A percentile compares a stretch with the other conserved stretches of the same genome.
Conservation (phyloP, 2,113 vertebrate species). For the Neotoma lepida region DNA sequence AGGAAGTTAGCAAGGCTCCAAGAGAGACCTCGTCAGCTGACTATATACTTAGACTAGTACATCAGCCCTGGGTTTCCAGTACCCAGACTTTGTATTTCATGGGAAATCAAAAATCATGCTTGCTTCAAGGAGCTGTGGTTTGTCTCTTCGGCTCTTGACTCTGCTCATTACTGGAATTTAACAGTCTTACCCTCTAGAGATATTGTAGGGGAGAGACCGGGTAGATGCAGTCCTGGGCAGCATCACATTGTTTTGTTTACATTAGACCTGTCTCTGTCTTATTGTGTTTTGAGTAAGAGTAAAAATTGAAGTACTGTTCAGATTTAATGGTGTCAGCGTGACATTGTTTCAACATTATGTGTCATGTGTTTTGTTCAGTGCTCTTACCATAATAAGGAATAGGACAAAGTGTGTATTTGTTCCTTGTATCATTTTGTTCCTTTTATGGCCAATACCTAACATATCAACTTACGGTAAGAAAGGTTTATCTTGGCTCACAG, state of each 20-base stretch:
- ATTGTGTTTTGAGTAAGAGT: slow-evolving; percentile 1
- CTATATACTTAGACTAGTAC: not conserved
- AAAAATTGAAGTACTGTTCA: not conserved
- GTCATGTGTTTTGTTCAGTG: not conserved
- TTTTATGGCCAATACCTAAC: not conserved
- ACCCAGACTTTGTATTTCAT: not conserved
- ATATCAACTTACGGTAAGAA: not conserved
- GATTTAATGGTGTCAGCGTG: not conserved
- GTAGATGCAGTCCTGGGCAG: not conserved
- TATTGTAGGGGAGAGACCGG: not conserved
- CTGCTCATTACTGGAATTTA: not conserved
- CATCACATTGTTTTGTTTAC: not conserved
- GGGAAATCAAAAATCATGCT: not conserved
- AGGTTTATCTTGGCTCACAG: not conserved
- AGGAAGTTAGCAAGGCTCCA: not conserved
- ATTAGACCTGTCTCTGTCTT: slow-evolving; percentile 20
- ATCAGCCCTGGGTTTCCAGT: not conserved
- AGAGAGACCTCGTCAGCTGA: not conserved
- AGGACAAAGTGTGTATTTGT: not conserved
- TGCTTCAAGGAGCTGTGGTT: not conserved
- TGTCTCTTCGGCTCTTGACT: not conserved
- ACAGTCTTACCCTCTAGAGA: not conserved
- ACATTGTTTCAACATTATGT: not conserved
- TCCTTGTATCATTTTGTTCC: not conserved
- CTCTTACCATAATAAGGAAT: too few relatives aligned